A percentile compares a stretch with the other conserved stretches of the same genome.
These are phyloP conservation scores for Lasiurus borealis DNA, from an alignment of 2,113 vertebrate species.

Conservation along the genomic window DNA sequence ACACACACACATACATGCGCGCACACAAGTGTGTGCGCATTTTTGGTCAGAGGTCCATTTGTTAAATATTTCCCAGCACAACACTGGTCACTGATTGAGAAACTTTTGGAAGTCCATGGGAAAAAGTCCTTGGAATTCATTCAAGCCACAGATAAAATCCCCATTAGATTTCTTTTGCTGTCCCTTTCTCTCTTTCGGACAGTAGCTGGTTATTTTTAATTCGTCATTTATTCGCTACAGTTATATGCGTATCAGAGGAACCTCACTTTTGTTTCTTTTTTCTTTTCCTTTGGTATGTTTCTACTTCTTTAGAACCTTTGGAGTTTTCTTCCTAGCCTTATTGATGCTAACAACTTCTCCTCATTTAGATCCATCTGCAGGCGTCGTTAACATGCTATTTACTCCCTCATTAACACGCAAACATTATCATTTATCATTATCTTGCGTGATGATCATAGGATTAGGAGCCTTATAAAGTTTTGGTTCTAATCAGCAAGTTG, in stretches of 20 bases:
- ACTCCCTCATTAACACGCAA: slow-evolving; percentile 79
- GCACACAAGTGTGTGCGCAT: no score
- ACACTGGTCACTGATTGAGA: neutral
- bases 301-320: slow-evolving; percentile 38
- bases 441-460: slow-evolving; percentile 72
- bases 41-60: neutral
- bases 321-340: slow-evolving; percentile 69
- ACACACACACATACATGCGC: no score
- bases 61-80: neutral
- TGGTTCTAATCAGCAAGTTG: slow-evolving; percentile 67
- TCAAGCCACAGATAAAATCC: neutral
- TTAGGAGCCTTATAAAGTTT: slow-evolving; percentile 53
- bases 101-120: neutral
- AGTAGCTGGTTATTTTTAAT: neutral
- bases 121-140: slow-evolving; percentile 9
- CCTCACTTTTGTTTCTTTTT: slow-evolving; percentile 18
- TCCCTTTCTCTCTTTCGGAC: neutral
- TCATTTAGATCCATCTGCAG: slow-evolving; percentile 79
- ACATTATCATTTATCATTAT: slow-evolving; percentile 81
- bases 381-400: slow-evolving; percentile 78
- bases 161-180: neutral
- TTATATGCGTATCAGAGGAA: neutral
- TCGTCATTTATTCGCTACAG: neutral
- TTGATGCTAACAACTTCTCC: slow-evolving; percentile 72
- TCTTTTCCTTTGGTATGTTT: slow-evolving; percentile 32